Evolutionary conservation across 30 jellyfish, hydroid and myxozoan species (phyloP).

Genomic region (Morbakka virulenta): DNA sequence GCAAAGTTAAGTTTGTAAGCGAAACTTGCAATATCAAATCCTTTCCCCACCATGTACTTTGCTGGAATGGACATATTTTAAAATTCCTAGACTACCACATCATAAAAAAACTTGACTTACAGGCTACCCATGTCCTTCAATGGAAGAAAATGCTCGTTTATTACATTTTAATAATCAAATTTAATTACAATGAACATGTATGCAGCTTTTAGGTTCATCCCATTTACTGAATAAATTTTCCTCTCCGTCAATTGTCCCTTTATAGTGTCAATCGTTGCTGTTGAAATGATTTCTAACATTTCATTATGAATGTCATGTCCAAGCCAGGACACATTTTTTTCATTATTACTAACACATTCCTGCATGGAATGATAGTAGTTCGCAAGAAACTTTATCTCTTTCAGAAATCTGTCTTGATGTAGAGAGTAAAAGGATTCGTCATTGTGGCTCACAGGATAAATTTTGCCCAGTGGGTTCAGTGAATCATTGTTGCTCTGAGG

Average conservation of each 20-base stretch:
- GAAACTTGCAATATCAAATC: background rate
- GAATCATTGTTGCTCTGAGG: too few species aligned
- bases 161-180: too few species aligned
- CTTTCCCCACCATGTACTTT: background rate
- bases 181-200: background rate
- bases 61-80: background rate
- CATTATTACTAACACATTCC: background rate
- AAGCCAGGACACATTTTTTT: background rate
- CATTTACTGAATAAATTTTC: background rate
- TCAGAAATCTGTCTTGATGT: background rate
- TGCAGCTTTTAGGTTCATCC: background rate
- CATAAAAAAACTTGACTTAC: background rate
- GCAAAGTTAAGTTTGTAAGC: background rate
- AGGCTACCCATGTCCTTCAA: background rate
- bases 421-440: background rate
- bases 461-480: too few species aligned
- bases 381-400: background rate
- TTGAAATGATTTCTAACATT: background rate
- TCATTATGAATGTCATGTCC: background rate
- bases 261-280: background rate
- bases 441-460: too few species aligned
- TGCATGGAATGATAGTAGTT: background rate
- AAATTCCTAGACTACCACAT: background rate
- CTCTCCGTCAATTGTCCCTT: background rate
- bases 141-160: background rate